Evolutionary conservation across 92 coral and sea anemone genomes (phyloP).

Genomic region (Paramuricea clavata): DNA sequence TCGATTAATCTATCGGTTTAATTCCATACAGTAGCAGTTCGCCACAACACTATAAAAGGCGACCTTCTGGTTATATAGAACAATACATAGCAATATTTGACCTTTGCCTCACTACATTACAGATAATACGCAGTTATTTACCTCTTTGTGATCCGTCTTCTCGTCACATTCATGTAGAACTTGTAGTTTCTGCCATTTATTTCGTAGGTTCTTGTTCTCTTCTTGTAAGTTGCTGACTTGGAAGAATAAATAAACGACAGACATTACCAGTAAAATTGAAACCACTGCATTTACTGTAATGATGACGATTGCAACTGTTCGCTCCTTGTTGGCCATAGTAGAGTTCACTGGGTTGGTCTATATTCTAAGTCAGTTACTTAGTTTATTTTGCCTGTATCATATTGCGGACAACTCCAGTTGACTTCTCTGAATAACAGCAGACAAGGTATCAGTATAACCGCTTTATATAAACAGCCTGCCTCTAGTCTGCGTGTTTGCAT

Average conservation of each 20-base stretch:
- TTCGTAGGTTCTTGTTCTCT: conserved; percentile 2
- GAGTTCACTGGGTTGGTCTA: neutral
- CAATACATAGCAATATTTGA: neutral
- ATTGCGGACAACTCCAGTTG: neutral
- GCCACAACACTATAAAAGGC: neutral
- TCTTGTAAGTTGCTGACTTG: conserved; percentile 1
- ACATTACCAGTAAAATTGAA: neutral
- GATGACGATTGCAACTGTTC: neutral
- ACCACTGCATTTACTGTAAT: conserved; percentile 15
- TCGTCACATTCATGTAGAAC: neutral
- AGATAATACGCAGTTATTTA: neutral
- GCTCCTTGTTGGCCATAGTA: conserved; percentile 12
- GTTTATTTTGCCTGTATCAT: too few species aligned
- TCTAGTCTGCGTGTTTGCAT: neutral
- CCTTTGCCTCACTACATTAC: neutral
- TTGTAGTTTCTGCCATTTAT: conserved; percentile 2
- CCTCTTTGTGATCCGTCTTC: neutral
- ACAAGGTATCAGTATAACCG: neutral
- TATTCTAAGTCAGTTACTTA: neutral
- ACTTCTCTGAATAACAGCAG: neutral
- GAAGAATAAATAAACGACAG: neutral
- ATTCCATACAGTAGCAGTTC: neutral
- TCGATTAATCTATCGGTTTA: neutral
- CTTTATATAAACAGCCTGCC: neutral
- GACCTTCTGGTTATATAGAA: neutral